Base-by-base conservation (phyloP, 2,113 vertebrate genomes). In the Oryzias celebensis region DNA sequence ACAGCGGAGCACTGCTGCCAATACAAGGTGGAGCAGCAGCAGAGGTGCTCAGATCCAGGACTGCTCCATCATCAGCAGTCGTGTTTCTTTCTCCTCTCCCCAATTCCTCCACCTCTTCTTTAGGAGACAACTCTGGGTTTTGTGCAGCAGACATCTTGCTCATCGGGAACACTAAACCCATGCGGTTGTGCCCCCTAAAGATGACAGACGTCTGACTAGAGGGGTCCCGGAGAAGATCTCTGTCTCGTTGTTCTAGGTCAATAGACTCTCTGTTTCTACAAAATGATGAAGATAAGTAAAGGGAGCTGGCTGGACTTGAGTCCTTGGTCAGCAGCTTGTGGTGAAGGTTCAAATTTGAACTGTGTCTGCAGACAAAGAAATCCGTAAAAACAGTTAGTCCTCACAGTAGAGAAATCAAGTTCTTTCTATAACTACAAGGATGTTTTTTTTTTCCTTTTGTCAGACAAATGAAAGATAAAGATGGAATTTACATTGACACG, bases 241-340 rank as follows among this genome's bases (percentile, higher is more conserved):
- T 75, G 24, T 85, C 79, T 46, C 65, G 63, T n/a, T 70, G 85
- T 58, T 95, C 94, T 74, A 91, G 85, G 24, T 86, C 81, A 72
- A 87, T 62, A 23, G 68, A 67, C 58, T 87, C 85, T 65, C 74
- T 85, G 42, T 95, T 94, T 85, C 93, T 92, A 87, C 93, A 92
- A 76, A 93, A 90, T 72, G 92, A 89, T 50, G 92, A 82, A 16
- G 92, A 81, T 22, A 70, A 88, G 90, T 92, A 93, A 58, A 89
- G 86, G 59, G 89, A 78, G 62, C 79, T 83, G 41, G 84, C 70
- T 44, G 89, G 79, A 67, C 92, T 91, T 83, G 92, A 88, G 78
- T 97, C 96, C 92, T 93, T 96, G 93, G 90, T 95, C 92, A 96
- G 85, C 75, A 93, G 94, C 90, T 98, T 96, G 81, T 95, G 94